phyloP scores from a whole-genome alignment of 1,140 invertebrate genomes.

The Pseudomyrmex dendroicus region DNA sequence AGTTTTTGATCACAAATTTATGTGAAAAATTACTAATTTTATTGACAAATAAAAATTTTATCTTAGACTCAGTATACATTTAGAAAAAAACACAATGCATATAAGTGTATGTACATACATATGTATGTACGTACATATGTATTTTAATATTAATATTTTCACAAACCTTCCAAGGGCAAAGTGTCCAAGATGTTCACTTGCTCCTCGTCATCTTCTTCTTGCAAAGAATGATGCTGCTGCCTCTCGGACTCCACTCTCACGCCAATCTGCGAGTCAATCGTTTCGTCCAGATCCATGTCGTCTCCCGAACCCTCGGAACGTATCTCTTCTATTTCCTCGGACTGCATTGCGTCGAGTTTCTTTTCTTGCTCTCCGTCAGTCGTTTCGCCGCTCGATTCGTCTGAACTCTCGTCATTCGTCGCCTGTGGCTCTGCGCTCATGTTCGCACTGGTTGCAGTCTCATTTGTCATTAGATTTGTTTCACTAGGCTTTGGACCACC shows the following conservation, averaged over 20 bases:
- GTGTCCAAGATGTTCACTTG: conserved; percentile 83
- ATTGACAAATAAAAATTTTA: background rate
- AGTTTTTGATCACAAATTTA: background rate
- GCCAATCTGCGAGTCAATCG: conserved; percentile 83
- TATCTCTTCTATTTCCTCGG: conserved; percentile 80
- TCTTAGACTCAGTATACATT: background rate
- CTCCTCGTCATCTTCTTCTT: conserved; percentile 77
- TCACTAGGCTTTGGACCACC: conserved; percentile 68
- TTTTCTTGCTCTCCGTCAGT: conserved; percentile 78
- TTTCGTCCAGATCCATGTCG: conserved; percentile 84
- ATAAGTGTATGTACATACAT: background rate
- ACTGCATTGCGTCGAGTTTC: conserved; percentile 73
- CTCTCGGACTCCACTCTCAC: conserved; percentile 80
- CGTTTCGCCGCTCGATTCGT: conserved; percentile 79
- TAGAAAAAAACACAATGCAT: background rate
- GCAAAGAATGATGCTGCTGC: conserved; percentile 71
- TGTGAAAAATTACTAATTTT: conserved; percentile 8
- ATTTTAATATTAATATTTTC: background rate
- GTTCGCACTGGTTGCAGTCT: conserved; percentile 62
- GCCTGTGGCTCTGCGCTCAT: conserved; percentile 69
- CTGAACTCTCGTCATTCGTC: conserved; percentile 78
- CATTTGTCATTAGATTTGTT: conserved; percentile 62
- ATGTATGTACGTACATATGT: background rate
- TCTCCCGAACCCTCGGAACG: conserved; percentile 82
- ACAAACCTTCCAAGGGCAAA: conserved; percentile 82